Base-by-base conservation (phyloP, 2,888 invertebrate species). In the Drosophila mulleri region DNA sequence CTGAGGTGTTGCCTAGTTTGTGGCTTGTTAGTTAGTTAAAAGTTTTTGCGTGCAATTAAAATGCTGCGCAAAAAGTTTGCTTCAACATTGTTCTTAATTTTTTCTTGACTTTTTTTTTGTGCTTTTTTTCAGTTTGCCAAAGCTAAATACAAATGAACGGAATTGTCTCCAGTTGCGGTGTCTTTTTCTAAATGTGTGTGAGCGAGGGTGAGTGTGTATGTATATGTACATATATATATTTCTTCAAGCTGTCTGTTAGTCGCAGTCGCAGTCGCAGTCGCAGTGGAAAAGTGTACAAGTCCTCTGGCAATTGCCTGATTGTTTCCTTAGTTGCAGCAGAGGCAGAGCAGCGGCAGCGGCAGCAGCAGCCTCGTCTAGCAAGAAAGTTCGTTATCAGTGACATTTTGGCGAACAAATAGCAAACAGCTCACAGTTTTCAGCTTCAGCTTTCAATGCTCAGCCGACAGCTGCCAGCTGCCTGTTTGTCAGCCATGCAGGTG, bases 21-120 rank as follows among this genome's bases (percentile, higher is more conserved):
- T 75, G 88, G 86, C 83, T 88, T 85, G 88, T 88, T 88, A 85
- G 85, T 88, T 86, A 86, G 86, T 88, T 88, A 83, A 86, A 86
- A 86, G 75, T 86, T 86, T 84, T 88, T 88, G 87, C 86, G 83
- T 86, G 86, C 86, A 86, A 86, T 86, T 86, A 86, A 86, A 86
- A 88, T 86, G 87, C 88, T 88, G 86, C 86, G 88, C 86, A 84
- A 84, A 84, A 84, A 84, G 82, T 84, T 84, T 82, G 71, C 85
- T 70, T 79, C 68, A 65, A 84, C 85, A 84, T 84, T 84, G 85
- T 84, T 87, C 83, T 84, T 84, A 80, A 82, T 85, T 82, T 82
- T 84, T 87, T 87, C 64, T 78, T 73, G 69, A 35, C 20, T 57
- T 56, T 12, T 18, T 3, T 26, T 56, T 41, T 54, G 26, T 23